These are phyloP conservation scores for Labia minor DNA, from an alignment of 2,888 invertebrate species.

Conservation along the genomic window DNA sequence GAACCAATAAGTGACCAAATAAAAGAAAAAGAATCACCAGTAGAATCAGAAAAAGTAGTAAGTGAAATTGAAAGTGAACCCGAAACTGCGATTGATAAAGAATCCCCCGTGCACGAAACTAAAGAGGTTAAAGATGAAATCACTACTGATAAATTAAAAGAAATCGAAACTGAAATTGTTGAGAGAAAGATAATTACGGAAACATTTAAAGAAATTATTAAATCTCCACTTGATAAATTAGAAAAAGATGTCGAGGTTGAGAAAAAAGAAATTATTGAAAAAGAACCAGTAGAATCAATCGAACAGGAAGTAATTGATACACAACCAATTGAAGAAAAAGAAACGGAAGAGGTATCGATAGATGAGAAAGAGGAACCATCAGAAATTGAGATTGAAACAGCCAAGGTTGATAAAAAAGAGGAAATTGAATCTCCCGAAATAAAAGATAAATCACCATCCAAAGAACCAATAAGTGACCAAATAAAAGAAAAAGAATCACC, in stretches of 20 bases:
- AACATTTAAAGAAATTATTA: background rate
- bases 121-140: background rate
- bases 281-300: background rate
- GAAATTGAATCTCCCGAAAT: too few species aligned
- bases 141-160: background rate
- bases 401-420: slow-evolving; percentile 3
- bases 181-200: background rate
- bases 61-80: too few species aligned
- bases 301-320: background rate
- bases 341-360: background rate
- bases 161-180: background rate
- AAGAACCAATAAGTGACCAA: too few species aligned
- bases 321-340: background rate
- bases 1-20: background rate
- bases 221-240: background rate
- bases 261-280: too few species aligned
- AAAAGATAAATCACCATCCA: too few species aligned
- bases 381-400: background rate
- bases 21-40: background rate
- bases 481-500: too few species aligned
- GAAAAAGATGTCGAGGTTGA: background rate
- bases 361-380: background rate
- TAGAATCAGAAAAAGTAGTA: background rate
- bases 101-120: too few species aligned
- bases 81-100: too few species aligned